Evolutionary conservation across 1,140 invertebrate species (phyloP), one percentile per base, ranked within the genome.

Genomic region (Protaetia brevitarsis): DNA sequence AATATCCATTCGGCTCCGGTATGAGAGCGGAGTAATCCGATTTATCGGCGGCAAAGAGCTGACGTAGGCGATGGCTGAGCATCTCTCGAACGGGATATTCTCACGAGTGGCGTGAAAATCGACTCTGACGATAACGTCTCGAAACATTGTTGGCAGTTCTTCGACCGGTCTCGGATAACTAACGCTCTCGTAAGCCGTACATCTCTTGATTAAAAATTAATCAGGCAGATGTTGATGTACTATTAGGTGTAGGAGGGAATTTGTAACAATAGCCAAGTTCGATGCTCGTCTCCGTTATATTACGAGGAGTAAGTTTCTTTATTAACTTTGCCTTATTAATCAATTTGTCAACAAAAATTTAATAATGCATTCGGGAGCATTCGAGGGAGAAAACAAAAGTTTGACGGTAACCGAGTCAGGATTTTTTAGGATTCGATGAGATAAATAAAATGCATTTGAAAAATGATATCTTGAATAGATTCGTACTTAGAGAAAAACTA

Each of bases 41-140:
- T 51, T 51, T 51, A 51, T 51, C 41, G 41, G 41, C 19, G 11
- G 41, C 16, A 23, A 51, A 19, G 19, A 51, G 41, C 41, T 51
- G 41, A 51, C 16, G 41, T 23, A 51, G 26, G 41, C 41, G 41
- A 51, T 19, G 19, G 41, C 4, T 10, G 26, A 51, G 21, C 7
- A 51, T 2, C 19, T 26, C 41, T 51, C 41, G 21, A 23, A 51
- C 41, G 19, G 41, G 41, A 21, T 51, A 51, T 51, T 51, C 26
- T 51, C 41, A 51, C 41, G 41, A 51, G 19, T 51, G 19, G 41
- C 41, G 41, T 51, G 41, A 51, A 51, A 51, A 51, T 51, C 41
- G 19, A 51, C 41, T 51, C 41, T 19, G 41, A 51, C 21, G 6
- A 51, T 51, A 51, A 51, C 16, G 41, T 51, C 19, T 51, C 6